Percentiles rank a stretch among this genome's conserved stretches.
phyloP scores from a whole-genome alignment of 2,888 invertebrate genomes.

The Cryptosula pallasiana region DNA sequence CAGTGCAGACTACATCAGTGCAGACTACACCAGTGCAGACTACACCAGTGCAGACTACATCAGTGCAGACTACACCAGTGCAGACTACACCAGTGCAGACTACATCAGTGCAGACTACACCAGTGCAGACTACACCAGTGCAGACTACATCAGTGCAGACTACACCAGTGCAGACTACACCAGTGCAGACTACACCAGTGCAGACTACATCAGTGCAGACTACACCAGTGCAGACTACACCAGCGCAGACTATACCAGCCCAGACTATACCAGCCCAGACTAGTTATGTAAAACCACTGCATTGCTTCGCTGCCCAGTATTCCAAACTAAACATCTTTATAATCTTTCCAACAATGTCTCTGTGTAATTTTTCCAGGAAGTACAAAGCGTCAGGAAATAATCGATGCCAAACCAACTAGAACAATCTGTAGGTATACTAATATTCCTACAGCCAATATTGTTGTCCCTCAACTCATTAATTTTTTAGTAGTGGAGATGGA shows the following conservation, averaged over 20 bases:
- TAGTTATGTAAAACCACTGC: no score
- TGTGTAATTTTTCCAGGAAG: no score
- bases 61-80: not conserved
- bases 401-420: no score
- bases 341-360: no score
- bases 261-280: not conserved
- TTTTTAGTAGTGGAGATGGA: no score
- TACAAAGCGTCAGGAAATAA: no score
- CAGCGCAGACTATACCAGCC: not conserved
- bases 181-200: not conserved
- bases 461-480: no score
- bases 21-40: not conserved
- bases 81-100: not conserved
- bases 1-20: not conserved
- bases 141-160: not conserved
- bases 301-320: no score
- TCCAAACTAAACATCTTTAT: no score
- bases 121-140: not conserved
- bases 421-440: no score
- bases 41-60: not conserved
- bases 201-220: not conserved
- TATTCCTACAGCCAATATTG: no score
- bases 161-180: not conserved
- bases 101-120: not conserved
- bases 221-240: not conserved